Conservation (phyloP, 2,888 invertebrate genomes). For the Mesodorylaimus sp. region DNA sequence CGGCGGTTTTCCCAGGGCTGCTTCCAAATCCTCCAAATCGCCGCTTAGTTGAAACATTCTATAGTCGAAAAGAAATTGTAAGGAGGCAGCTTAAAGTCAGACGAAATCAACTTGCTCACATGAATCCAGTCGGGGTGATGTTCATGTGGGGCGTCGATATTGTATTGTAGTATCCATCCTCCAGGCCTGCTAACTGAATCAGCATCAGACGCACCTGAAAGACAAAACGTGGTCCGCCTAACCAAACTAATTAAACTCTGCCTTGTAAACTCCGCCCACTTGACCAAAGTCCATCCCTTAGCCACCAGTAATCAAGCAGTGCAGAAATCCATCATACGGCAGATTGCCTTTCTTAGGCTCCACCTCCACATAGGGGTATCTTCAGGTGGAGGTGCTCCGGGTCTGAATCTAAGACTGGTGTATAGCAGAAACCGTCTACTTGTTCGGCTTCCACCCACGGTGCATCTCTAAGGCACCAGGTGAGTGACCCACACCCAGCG, state of each 20-base stretch:
- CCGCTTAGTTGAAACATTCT: slow-evolving; percentile 55
- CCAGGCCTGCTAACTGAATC: slow-evolving; percentile 56
- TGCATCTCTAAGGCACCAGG: no score
- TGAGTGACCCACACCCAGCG: no score
- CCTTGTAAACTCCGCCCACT: not conserved
- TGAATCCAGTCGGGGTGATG: slow-evolving; percentile 20
- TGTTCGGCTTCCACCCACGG: no score
- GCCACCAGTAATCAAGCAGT: no score
- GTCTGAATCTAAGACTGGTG: no score
- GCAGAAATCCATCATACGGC: no score
- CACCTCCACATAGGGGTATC: no score
- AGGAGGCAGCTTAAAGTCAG: not conserved
- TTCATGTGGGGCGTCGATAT: slow-evolving; percentile 37
- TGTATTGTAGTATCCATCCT: slow-evolving; percentile 53
- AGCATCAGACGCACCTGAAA: slow-evolving; percentile 45
- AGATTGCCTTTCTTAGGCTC: no score
- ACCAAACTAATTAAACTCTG: not conserved
- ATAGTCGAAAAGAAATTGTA: slow-evolving; percentile 11
- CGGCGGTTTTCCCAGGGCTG: slow-evolving; percentile 24
- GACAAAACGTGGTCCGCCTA: not conserved
- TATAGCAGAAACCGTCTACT: no score
- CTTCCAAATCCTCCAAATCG: slow-evolving; percentile 52
- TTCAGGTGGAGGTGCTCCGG: no score
- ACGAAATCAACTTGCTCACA: not conserved
- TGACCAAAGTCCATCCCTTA: no score